Base-by-base conservation (phyloP, 2,113 vertebrate genomes). In the Casuarius casuarius region DNA sequence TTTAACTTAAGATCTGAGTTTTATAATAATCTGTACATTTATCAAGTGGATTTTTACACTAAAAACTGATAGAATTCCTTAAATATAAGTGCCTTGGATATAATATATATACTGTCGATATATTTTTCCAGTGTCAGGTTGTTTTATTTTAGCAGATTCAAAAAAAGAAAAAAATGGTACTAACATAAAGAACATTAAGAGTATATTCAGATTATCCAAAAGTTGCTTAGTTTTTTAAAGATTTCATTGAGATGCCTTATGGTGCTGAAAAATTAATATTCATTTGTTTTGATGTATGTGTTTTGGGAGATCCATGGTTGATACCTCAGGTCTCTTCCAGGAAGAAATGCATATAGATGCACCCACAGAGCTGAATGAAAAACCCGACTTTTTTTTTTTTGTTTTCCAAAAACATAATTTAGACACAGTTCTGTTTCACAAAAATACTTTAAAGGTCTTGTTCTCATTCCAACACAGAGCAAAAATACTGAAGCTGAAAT, bases 321-420 rank as follows among this genome's bases (percentile, higher is more conserved):
- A 66, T 58, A 35, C 25, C 16, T 84, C 0, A 0, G 22, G 25
- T 71, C 33, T 82, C 52, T 48, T 51, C 48, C 23, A 65, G 26
- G 23, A 78, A 42, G 66, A 51, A 68, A n/a, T 17, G 26, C 17
- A 28, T 7, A 1, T 7, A 28, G 44, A 7, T 44, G 26, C 11
- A 18, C 4, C 12, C 7, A 59, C 49, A 19, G 54, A 49, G 29
- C 42, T 46, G 62, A 65, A 28, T 2, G 42, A 84, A 33, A 78
- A 76, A 44, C 17, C 1, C 0, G 0, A 5, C 18, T 20, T 18
- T 31, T 56, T 81, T 58, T 31, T 25, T 16, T 70, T 4, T 29
- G 25, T 17, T 59, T 19, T 59, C 56, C 31, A 35, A 63, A 61
- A 70, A 33, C 7, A 4, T 3, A 73, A 44, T 56, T 42, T 35